phyloP scores from a whole-genome alignment of 2,113 vertebrate genomes.

The Ictidomys tridecemlineatus region DNA sequence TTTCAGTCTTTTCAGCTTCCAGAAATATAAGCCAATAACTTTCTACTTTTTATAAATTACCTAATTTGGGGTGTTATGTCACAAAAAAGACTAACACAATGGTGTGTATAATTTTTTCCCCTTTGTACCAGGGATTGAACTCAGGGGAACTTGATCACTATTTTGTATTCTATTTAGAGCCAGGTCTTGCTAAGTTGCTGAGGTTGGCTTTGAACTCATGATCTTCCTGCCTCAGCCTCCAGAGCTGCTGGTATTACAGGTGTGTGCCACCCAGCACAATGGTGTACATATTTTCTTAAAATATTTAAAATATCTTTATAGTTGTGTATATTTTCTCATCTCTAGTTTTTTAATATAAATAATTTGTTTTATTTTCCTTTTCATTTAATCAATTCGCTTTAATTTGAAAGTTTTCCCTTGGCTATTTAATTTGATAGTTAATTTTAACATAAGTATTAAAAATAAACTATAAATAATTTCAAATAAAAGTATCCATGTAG shows the following conservation, averaged over 20 bases:
- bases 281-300: background rate
- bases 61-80: too few relatives aligned
- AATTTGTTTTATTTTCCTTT: background rate
- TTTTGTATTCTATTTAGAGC: too few relatives aligned
- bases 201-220: too few relatives aligned
- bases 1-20: too few relatives aligned
- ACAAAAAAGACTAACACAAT: background rate
- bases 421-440: background rate
- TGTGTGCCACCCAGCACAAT: too few relatives aligned
- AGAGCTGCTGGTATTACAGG: too few relatives aligned
- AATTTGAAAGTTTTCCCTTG: background rate
- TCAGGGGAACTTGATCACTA: too few relatives aligned
- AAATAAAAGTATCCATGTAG: background rate
- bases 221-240: too few relatives aligned
- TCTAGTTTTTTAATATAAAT: background rate
- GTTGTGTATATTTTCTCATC: background rate
- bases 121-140: too few relatives aligned
- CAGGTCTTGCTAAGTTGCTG: too few relatives aligned
- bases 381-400: background rate
- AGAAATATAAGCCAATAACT: background rate
- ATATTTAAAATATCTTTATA: background rate
- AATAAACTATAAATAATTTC: background rate
- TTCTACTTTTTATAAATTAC: background rate
- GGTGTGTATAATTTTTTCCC: too few relatives aligned
- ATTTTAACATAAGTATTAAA: background rate